These are phyloP conservation scores for Tachystola acroxantha DNA, from an alignment of 2,888 invertebrate species.

Conservation along the genomic window DNA sequence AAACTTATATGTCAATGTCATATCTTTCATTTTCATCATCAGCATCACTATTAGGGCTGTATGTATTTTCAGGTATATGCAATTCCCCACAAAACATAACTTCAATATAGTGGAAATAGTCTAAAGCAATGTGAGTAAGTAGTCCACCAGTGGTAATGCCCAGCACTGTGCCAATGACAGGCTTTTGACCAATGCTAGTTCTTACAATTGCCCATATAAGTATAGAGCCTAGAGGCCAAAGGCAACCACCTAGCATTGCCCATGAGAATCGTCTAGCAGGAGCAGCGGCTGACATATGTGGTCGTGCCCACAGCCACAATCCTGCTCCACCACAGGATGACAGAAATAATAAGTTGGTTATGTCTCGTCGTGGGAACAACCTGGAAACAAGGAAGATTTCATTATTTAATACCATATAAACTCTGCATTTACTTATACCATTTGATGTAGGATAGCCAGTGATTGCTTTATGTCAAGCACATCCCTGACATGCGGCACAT, in stretches of 20 bases:
- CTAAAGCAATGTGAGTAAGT: constrained; percentile 80
- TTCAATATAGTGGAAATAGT: constrained; percentile 82
- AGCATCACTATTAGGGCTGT: constrained; percentile 72
- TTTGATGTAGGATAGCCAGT: neutral
- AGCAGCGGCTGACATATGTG: constrained; percentile 84
- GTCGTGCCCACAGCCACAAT: constrained; percentile 88
- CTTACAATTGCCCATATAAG: constrained; percentile 92
- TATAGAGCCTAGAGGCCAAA: constrained; percentile 94
- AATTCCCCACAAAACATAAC: constrained; percentile 75
- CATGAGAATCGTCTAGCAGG: constrained; percentile 81
- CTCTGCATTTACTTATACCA: constrained; percentile 4
- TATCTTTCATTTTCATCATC: constrained; percentile 60
- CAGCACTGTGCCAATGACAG: constrained; percentile 80
- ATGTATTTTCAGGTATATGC: constrained; percentile 61
- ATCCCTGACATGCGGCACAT: no score
- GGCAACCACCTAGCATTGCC: constrained; percentile 86
- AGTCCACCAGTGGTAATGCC: constrained; percentile 85
- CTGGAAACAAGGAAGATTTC: constrained; percentile 66
- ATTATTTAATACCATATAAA: neutral
- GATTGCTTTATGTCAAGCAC: no score
- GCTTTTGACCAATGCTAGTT: constrained; percentile 85
- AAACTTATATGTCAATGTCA: constrained; percentile 62
- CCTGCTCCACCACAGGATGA: constrained; percentile 90
- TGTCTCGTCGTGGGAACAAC: constrained; percentile 84
- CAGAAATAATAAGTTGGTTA: constrained; percentile 89